Conservation (phyloP, 2,113 vertebrate species). For the Pteruthius melanotis region DNA sequence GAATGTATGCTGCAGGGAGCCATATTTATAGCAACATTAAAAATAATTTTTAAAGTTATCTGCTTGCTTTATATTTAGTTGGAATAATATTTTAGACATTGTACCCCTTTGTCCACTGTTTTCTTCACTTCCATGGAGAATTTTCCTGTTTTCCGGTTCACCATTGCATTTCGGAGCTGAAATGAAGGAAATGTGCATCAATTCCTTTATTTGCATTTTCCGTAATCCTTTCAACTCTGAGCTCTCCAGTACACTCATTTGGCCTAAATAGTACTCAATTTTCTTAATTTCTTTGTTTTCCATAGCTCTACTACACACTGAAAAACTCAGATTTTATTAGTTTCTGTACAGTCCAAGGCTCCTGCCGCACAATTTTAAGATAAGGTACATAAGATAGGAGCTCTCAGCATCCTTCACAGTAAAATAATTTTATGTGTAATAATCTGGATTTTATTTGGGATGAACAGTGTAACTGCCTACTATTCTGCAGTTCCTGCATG, state of each 20-base stretch:
- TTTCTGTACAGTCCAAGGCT: not conserved
- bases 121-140: slow-evolving; percentile 99
- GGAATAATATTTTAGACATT: slow-evolving; percentile 62
- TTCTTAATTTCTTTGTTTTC: not conserved
- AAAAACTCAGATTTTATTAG: not conserved
- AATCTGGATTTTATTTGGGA: not conserved
- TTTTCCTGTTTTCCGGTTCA: slow-evolving; percentile 94
- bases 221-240: not conserved
- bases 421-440: not conserved
- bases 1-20: not conserved
- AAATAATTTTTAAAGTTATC: slow-evolving; percentile 8
- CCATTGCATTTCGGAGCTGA: slow-evolving; percentile 96
- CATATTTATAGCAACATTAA: slow-evolving; percentile 35
- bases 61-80: slow-evolving; percentile 46
- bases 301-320: not conserved
- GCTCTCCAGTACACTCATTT: not conserved
- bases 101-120: slow-evolving; percentile 97
- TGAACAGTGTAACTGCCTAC: not conserved
- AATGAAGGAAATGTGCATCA: slow-evolving; percentile 6
- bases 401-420: not conserved
- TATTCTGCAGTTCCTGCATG: not conserved
- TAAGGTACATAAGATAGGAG: not conserved
- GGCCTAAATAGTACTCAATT: not conserved
- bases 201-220: not conserved
- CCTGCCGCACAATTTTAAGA: not conserved